A percentile compares a stretch with the other conserved stretches of the same genome.
These are phyloP conservation scores for Adoxophyes honmai DNA, from an alignment of 1,140 invertebrate species.

Conservation along the genomic window DNA sequence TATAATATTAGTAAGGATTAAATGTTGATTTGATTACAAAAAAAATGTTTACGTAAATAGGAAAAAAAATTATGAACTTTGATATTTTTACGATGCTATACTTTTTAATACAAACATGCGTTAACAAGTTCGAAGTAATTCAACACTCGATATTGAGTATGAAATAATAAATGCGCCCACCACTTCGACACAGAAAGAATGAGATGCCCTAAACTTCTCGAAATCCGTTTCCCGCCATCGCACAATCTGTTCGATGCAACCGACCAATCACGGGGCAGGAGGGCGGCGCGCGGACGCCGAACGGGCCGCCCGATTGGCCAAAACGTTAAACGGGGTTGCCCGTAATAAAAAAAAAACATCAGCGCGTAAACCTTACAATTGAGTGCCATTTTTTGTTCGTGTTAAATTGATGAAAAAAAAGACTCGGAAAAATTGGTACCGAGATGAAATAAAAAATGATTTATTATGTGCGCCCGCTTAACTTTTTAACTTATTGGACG, in stretches of 20 bases:
- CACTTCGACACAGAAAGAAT: conserved; percentile 51
- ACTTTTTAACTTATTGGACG: conserved; percentile 74
- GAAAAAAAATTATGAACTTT: no score
- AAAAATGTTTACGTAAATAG: no score
- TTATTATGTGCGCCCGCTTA: conserved; percentile 61
- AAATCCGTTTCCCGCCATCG: conserved; percentile 73
- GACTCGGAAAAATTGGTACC: conserved; percentile 61
- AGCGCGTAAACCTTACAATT: conserved; percentile 67
- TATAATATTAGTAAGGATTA: no score
- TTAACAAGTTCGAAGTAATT: no score
- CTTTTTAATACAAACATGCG: no score
- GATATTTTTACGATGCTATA: no score
- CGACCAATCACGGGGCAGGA: conserved; percentile 52
- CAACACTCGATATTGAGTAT: conserved; percentile 36
- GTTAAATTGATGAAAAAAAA: conserved; percentile 73
- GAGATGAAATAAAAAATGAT: conserved; percentile 73
- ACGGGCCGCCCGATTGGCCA: conserved; percentile 45
- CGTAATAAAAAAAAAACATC: conserved; percentile 56
- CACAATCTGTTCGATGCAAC: conserved; percentile 54
- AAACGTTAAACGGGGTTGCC: conserved; percentile 64
- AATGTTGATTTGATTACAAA: no score
- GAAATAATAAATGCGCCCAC: conserved; percentile 19
- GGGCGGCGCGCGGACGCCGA: conserved; percentile 48
- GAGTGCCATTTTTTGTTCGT: conserved; percentile 66
- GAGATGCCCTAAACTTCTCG: conserved; percentile 64